Evolutionary conservation across 2,888 invertebrate genomes (phyloP), one percentile per base, ranked within the genome.

Genomic region (Athetis lepigone): DNA sequence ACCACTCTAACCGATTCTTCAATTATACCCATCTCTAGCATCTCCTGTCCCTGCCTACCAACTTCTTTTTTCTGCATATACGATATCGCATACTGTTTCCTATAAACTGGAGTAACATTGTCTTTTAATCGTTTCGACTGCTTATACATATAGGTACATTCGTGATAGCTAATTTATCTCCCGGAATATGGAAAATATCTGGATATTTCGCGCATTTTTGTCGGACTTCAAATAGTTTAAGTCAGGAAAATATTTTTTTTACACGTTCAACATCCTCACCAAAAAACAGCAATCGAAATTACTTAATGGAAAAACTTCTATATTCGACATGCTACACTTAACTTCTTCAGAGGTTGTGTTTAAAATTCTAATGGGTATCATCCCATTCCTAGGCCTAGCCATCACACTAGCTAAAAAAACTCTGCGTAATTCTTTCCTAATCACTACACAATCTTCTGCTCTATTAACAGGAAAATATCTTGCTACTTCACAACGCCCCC

Each of bases 401-500:
- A 43, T 4, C 9, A 36, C 33, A 50, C 9, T 52, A 21, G 59
- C 59, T 5, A 59, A 52, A 7, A 40, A 51, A 39, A 60, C 25
- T 61, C n/a, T n/a, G 2, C 29, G 25, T 11, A 55, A 47, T 21
- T 61, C 43, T 37, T 55, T 49, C 19, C 36, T 36, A 7, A 36
- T 1, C 5, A 49, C 33, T 13, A 49, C 25, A 54, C 61, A 55
- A 43, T 55, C 47, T 33, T 54, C 46, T 1, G 39, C 9, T 47
- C 46, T 54, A 36, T 47, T 46, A 40, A 40, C 40, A 29, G 54
- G 54, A 25, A 54, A 47, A 54, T 47, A 61, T 25, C 5, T 54
- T 13, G 54, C 13, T 4, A 61, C 54, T 7, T 61, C 61, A 54
- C 54, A 61, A n/a, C 46, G n/a, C n/a, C n/a, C n/a, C n/a, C n/a